A percentile compares a stretch with the other conserved stretches of the same genome.
These are phyloP conservation scores for Chauna torquata DNA, from an alignment of 2,113 vertebrate genomes.

Conservation along the genomic window DNA sequence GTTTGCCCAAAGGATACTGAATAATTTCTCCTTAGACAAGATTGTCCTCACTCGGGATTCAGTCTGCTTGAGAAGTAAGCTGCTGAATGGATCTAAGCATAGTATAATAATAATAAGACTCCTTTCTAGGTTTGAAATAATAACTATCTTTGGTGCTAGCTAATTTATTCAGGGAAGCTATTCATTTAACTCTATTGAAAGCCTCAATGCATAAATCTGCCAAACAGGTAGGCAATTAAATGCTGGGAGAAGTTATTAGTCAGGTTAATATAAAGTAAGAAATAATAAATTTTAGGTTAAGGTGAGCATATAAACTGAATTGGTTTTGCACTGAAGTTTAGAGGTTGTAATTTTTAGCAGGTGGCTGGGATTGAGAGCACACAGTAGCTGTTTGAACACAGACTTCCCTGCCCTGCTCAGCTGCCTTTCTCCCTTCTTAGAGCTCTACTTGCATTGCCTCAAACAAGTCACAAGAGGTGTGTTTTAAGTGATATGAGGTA, in stretches of 20 bases:
- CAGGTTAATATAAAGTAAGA: conserved; percentile 8
- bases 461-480: background rate
- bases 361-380: conserved; percentile 19
- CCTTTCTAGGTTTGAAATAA: conserved; percentile 36
- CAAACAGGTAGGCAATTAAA: conserved; percentile 46
- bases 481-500: background rate
- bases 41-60: background rate
- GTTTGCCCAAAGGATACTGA: conserved; percentile 29
- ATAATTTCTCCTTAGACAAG: conserved; percentile 36
- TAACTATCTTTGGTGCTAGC: conserved; percentile 1
- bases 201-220: conserved; percentile 30
- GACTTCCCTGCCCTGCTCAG: background rate
- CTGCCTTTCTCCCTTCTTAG: background rate
- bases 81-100: background rate
- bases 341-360: conserved; percentile 67
- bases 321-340: conserved; percentile 54
- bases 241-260: conserved; percentile 41
- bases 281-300: conserved; percentile 58
- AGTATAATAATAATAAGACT: conserved; percentile 13
- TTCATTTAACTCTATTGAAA: conserved; percentile 37
- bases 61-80: conserved; percentile 7
- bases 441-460: conserved; percentile 9
- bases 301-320: conserved; percentile 3
- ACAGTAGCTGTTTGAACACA: background rate
- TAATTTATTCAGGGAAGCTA: conserved; percentile 46